Base-by-base conservation (phyloP, 2,888 invertebrate species). In the Andrena fulva region DNA sequence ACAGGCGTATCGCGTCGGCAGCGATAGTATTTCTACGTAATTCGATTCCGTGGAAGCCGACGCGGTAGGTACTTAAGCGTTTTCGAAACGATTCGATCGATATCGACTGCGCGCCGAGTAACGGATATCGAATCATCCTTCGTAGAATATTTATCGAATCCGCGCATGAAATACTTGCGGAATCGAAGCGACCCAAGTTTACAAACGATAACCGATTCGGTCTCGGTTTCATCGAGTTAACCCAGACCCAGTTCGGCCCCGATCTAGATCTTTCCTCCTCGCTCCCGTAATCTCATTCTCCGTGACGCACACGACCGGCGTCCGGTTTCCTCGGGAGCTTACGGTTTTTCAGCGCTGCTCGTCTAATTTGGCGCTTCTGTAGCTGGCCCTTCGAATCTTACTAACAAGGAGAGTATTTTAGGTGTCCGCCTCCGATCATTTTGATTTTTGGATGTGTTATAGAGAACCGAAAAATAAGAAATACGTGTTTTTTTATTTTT, bases 31-130 rank as follows among this genome's bases (percentile, higher is more conserved):
- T 81, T 82, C 82, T 63, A 59, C 35, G 76, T 82, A 82, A 82
- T 72, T 82, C 82, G 82, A 82, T 82, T 76, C 70, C 67, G n/a
- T 54, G 60, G 62, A 71, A 71, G 42, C 71, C 82, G 71, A 68
- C 29, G 54, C 75, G 74, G 50, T 54, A 29, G 82, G 67, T 82
- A 82, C 71, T 81, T 82, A 80, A 80, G 66, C 81, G 76, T 71
- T 82, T 71, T 70, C 82, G 75, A 81, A 76, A 76, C 67, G 79
- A 52, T 69, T 27, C 70, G 82, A 81, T 82, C 82, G 82, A 82
- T 70, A 78, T 69, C 79, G 70, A 79, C 35, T 27, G 63, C 35
- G 79, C 31, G 50, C 63, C 62, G 62, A 42, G 20, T 52, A 68
- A 54, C 67, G 63, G 64, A 42, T 59, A 69, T 52, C 69, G 29